These are phyloP conservation scores for Lasiurus borealis DNA, from an alignment of 2,113 vertebrate species.

Conservation along the genomic window DNA sequence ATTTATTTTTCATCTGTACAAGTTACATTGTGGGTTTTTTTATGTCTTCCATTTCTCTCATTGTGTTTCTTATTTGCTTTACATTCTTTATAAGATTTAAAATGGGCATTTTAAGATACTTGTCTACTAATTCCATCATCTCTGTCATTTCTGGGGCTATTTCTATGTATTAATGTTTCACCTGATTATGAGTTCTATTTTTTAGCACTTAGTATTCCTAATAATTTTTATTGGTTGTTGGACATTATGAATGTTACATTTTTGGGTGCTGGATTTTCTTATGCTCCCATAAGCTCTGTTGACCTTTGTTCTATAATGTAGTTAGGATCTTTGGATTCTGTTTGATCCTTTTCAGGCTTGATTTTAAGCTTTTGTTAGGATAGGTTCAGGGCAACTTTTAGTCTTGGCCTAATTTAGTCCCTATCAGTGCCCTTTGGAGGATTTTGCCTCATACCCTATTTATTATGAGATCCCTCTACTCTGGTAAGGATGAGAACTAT, in stretches of 20 bases:
- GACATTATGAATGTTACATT: constrained; percentile 12
- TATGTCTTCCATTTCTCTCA: not conserved
- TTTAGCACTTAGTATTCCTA: not conserved
- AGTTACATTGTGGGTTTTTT: not conserved
- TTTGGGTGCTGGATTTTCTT: not conserved
- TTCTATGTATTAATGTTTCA: not conserved
- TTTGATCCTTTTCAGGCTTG: not conserved
- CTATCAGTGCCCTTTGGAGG: not conserved
- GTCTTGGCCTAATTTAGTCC: not conserved
- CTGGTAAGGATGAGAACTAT: not conserved
- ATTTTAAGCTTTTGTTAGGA: not conserved
- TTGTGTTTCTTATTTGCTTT: not conserved
- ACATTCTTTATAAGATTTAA: not conserved
- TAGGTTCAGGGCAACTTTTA: not conserved
- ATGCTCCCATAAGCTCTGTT: not conserved
- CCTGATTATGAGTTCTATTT: not conserved
- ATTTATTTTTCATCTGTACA: not conserved
- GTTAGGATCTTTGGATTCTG: constrained; percentile 20
- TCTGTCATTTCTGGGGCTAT: not conserved
- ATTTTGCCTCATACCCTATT: not conserved
- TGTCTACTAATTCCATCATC: not conserved
- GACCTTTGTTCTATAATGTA: constrained; percentile 31
- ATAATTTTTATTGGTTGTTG: constrained; percentile 14
- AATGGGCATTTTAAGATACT: not conserved
- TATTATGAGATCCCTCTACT: not conserved